A percentile compares a stretch with the other conserved stretches of the same genome.
These are phyloP conservation scores for Anguilla megastoma DNA, from an alignment of 2,797 vertebrate species.

Conservation along the genomic window DNA sequence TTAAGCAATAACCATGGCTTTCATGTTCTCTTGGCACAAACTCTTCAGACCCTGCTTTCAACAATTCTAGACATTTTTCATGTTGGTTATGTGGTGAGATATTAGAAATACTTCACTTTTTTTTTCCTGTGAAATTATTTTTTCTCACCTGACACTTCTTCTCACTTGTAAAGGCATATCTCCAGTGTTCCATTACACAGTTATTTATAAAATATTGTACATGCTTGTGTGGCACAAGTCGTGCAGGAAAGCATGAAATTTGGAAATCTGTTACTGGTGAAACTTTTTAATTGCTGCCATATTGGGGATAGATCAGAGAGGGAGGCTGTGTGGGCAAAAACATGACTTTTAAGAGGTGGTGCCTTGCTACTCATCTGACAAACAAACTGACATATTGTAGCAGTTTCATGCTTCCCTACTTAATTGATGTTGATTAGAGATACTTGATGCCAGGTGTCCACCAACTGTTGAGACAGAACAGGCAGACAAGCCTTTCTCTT, in stretches of 20 bases:
- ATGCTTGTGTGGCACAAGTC: neutral
- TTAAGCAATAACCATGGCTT: neutral
- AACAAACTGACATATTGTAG: neutral
- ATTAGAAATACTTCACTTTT: neutral
- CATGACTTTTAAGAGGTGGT: neutral
- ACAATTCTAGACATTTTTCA: neutral
- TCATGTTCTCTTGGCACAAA: neutral
- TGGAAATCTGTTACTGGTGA: neutral
- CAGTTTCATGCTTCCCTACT: neutral
- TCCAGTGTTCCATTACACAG: neutral
- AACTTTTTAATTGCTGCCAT: neutral
- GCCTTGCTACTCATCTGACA: neutral
- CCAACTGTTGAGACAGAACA: neutral
- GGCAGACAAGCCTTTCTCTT: neutral
- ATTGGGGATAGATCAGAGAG: neutral
- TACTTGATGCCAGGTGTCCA: constrained; percentile 4
- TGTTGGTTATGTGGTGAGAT: neutral
- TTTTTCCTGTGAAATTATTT: neutral
- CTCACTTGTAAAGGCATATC: neutral
- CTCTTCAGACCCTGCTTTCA: neutral
- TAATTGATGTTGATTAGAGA: constrained; percentile 6
- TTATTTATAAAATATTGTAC: neutral
- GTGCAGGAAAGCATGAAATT: neutral
- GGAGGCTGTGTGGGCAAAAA: neutral
- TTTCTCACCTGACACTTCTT: neutral